phyloP scores from a whole-genome alignment of 2,113 vertebrate genomes.

The Stigmatopora nigra region DNA sequence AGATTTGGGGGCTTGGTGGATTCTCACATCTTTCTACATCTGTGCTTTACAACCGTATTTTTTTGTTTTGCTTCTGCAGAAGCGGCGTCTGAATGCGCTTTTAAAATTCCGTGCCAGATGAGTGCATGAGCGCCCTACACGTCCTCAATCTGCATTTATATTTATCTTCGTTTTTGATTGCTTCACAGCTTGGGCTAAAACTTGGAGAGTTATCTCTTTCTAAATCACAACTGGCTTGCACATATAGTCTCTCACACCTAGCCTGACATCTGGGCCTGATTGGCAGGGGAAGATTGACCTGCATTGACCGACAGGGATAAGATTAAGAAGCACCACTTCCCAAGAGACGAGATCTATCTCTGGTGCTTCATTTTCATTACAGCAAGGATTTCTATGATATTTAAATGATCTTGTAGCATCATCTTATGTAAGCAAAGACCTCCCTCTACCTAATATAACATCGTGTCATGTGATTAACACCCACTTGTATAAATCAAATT shows the following conservation, averaged over 20 bases:
- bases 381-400: neutral
- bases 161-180: slow-evolving; percentile 17
- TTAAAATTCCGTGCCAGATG: neutral
- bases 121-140: slow-evolving; percentile 9
- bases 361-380: no score
- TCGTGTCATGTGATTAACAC: neutral
- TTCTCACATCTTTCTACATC: neutral
- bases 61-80: neutral
- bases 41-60: neutral
- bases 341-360: no score
- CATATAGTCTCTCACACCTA: neutral
- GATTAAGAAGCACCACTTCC: neutral
- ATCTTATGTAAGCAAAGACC: no score
- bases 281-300: neutral
- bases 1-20: neutral
- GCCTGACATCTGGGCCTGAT: neutral
- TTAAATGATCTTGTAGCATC: neutral
- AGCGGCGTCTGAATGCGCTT: neutral
- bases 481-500: neutral
- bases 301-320: neutral
- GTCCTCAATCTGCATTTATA: slow-evolving; percentile 45
- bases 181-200: neutral
- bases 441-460: neutral
- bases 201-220: neutral
- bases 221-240: no score